These are phyloP conservation scores for Parauchenoglanis punctatus DNA, from an alignment of 2,797 vertebrate genomes.

Conservation along the genomic window DNA sequence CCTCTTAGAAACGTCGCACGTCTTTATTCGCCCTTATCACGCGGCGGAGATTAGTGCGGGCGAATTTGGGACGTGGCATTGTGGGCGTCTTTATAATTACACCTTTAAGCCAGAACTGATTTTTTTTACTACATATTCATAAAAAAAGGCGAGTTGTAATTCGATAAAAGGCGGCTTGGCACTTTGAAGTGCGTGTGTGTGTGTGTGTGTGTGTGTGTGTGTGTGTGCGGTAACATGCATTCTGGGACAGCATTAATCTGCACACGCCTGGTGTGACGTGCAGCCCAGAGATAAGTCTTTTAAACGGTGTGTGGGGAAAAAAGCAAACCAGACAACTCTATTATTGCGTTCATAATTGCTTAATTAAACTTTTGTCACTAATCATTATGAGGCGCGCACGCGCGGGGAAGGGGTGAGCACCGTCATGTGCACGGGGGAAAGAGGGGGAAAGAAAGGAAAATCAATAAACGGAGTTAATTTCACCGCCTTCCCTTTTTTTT, in stretches of 20 bases:
- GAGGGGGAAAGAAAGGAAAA: conserved; percentile 84
- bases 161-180: conserved; percentile 95
- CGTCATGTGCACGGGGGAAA: conserved; percentile 98
- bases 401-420: conserved; percentile 85
- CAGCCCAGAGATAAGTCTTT: conserved; percentile 96
- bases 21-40: conserved; percentile 99
- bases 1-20: conserved; percentile 91
- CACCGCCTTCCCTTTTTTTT: conserved; percentile 79
- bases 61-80: conserved; percentile 90
- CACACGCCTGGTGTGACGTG: conserved; percentile 99
- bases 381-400: conserved; percentile 87
- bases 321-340: conserved; percentile 99
- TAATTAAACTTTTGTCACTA: conserved; percentile 99
- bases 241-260: conserved; percentile 91
- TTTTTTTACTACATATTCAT: conserved; percentile 97
- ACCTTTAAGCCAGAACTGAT: conserved; percentile 98
- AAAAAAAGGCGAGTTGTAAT: conserved; percentile 99
- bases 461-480: conserved; percentile 99
- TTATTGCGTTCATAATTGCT: conserved; percentile 99
- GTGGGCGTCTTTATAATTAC: conserved; percentile 99
- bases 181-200: conserved; percentile 7
- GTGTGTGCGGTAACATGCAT: conserved; percentile 3
- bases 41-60: conserved; percentile 86
- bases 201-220: background rate
- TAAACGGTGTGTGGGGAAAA: conserved; percentile 82